A percentile compares a stretch with the other conserved stretches of the same genome.
Evolutionary conservation across 30 jellyfish, hydroid and myxozoan genomes (phyloP).

Genomic region (Pseudorhiza aurosa): DNA sequence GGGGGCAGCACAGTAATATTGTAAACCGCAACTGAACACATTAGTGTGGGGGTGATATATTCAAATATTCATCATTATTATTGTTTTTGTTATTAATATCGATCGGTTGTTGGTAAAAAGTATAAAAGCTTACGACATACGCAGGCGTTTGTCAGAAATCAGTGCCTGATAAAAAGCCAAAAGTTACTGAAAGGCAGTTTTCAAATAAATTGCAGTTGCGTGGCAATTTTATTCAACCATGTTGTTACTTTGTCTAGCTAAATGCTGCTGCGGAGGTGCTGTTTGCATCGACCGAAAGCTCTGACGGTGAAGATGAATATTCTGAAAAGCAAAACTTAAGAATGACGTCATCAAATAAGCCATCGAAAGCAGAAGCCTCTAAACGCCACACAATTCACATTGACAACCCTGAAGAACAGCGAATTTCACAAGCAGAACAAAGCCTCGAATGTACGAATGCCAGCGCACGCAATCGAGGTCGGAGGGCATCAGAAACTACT

Average conservation of each 20-base stretch:
- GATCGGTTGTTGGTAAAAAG: no score
- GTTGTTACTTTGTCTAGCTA: slow-evolving; percentile 18
- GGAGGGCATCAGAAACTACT: slow-evolving; percentile 62
- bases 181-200: no score
- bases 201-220: no score
- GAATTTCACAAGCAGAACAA: slow-evolving; percentile 18
- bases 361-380: not conserved
- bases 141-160: no score
- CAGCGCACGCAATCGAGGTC: slow-evolving; percentile 13
- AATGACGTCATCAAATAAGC: not conserved
- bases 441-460: slow-evolving; percentile 1
- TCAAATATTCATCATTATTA: no score
- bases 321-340: not conserved
- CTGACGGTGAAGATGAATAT: slow-evolving; percentile 26
- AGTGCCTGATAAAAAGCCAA: no score
- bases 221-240: no score
- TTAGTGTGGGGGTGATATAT: no score
- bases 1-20: no score
- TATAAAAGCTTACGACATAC: no score
- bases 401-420: slow-evolving; percentile 83
- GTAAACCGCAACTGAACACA: no score
- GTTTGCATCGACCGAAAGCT: slow-evolving; percentile 21
- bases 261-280: slow-evolving; percentile 66
- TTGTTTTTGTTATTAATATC: no score
- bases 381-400: slow-evolving; percentile 89